These are phyloP conservation scores for Poeciliopsis paucimaculata DNA, from an alignment of 2,797 vertebrate species.

Conservation along the genomic window DNA sequence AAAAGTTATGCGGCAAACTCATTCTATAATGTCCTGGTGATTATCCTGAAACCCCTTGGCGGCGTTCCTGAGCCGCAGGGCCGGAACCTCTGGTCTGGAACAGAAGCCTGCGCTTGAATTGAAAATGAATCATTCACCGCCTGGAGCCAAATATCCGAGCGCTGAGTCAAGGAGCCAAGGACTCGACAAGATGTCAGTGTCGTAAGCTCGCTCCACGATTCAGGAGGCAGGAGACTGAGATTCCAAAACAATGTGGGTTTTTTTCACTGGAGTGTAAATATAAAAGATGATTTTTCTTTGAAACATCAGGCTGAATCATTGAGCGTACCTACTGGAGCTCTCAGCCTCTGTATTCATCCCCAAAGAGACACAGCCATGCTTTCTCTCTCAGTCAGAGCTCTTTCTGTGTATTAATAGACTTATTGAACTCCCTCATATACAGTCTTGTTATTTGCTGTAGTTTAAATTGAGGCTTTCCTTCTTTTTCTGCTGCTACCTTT, in stretches of 20 bases:
- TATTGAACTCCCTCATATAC: neutral
- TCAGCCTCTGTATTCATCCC: conserved; percentile 20
- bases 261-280: conserved; percentile 24
- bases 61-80: neutral
- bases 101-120: conserved; percentile 20
- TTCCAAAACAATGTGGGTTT: conserved; percentile 23
- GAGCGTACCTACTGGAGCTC: conserved; percentile 24
- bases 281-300: conserved; percentile 42
- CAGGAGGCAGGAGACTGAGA: conserved; percentile 35
- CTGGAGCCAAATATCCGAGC: conserved; percentile 26
- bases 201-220: conserved; percentile 27
- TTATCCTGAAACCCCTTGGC: conserved; percentile 16
- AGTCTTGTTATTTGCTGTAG: neutral
- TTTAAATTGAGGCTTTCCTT: neutral
- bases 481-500: neutral
- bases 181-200: conserved; percentile 27
- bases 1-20: neutral
- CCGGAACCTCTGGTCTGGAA: conserved; percentile 18
- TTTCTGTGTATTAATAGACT: conserved; percentile 8
- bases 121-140: conserved; percentile 27
- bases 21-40: conserved; percentile 12
- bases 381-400: conserved; percentile 16
- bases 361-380: conserved; percentile 8
- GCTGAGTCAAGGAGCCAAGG: conserved; percentile 16
- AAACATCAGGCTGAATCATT: conserved; percentile 30